Base-by-base conservation (phyloP, 2,113 vertebrate species). In the Podilymbus podiceps region DNA sequence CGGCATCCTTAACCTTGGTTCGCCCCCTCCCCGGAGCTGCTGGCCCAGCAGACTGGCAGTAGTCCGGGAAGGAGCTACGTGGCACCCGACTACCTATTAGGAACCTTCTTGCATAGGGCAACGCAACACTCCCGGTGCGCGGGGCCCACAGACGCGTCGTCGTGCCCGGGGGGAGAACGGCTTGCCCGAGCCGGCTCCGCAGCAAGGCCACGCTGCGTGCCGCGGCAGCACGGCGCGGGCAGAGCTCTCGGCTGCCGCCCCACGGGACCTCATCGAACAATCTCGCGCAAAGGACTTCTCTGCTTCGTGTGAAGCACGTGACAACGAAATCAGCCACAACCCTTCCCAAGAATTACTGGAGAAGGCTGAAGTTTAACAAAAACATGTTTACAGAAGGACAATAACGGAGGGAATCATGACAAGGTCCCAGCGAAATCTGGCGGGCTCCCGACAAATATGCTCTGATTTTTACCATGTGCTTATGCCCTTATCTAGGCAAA, bases 401-500 rank as follows among this genome's bases (percentile, higher is more conserved):
- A 10, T 13, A 22, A 44, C 0, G 53, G 9, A 19, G 33, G 28
- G 69, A 59, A 38, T 27, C 8, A 10, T 6, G 49, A 28, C 66
- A 46, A 31, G n/a, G 67, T 21, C 50, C 42, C 40, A 15, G 8
- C 24, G 4, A n/a, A 59, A 20, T 24, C 52, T 20, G 53, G 33
- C 3, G 0, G 14, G 33, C 30, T 35, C 42, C 28, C 63, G 76
- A 22, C 30, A 69, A 62, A 25, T 0, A 1, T 3, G 7, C 9
- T 42, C 14, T 49, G 24, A 35, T n/a, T 56, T 56, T 24, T 25
- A 63, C n/a, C 56, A 15, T 15, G 15, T 8, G 15, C 28, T 15
- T 71, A 17, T 77, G 56, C 47, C 35, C 56, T 38, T 40, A 24
- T 9, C 20, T 62, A 47, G 64, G 15, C 42, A 84, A 47, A 60